Evolutionary conservation across 2,113 vertebrate genomes (phyloP), one percentile per base, ranked within the genome.

Genomic region (Chionis minor): DNA sequence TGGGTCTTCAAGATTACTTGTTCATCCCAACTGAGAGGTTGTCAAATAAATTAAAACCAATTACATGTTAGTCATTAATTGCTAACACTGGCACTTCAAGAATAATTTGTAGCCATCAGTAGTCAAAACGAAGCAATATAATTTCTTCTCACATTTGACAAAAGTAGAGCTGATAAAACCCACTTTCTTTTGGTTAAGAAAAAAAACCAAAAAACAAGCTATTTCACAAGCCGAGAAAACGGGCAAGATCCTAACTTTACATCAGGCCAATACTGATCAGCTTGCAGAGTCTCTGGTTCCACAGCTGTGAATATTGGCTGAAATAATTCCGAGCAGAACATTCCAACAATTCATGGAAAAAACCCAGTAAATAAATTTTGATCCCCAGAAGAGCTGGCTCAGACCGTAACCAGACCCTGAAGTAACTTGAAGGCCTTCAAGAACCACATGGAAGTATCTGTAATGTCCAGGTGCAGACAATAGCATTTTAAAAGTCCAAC

Each of bases 221-320:
- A 45, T 62, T 97, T 86, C 1, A 0, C 69, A 96, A 62, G 33
- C 8, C 56, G 55, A 89, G 22, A 55, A 94, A 90, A 78, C 14
- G 35, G 30, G 40, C 71, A 88, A 79, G 14, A 90, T 32, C n/a
- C 23, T 81, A 9, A 54, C 80, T 83, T 86, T 35, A 49, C 8
- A 55, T 56, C 4, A 74, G 42, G 33, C 52, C 58, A 82, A 3
- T 3, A 4, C 0, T 33, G 35, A 40, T 18, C 47, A 84, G 51
- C 32, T 81, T 58, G 11, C 40, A 70, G 14, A 30, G 13, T 21
- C 18, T 56, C 40, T 26, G 45, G 28, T 63, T 88, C 72, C 79
- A 81, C 88, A 96, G 93, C 81, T 96, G 93, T 66, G 59, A 77
- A 70, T 78, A 77, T 3, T 93, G 85, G 81, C 93, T 82, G 55